Conservation (phyloP, 2,888 invertebrate genomes). For the Heliothis peltigera region DNA sequence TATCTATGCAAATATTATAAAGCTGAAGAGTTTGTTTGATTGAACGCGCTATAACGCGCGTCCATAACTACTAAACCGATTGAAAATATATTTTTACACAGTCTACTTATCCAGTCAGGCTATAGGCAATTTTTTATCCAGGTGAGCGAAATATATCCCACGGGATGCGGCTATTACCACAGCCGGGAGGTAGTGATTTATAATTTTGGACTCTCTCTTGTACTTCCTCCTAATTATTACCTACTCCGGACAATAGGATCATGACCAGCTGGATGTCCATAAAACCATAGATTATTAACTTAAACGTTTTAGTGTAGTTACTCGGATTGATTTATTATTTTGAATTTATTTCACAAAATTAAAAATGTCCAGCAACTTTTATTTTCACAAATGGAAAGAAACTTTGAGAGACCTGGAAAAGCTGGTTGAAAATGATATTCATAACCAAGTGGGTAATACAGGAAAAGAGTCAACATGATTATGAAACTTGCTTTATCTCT, state of each 20-base stretch:
- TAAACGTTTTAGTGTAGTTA: not conserved
- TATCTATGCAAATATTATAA: too few relatives aligned
- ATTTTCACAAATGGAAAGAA: conserved; percentile 76
- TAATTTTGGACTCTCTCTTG: too few relatives aligned
- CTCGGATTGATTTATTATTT: conserved; percentile 55
- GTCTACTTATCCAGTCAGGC: too few relatives aligned
- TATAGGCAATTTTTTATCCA: too few relatives aligned
- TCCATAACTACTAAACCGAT: too few relatives aligned
- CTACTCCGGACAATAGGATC: conserved; percentile 3
- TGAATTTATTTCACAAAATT: conserved; percentile 60
- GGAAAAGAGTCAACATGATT: not conserved
- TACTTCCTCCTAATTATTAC: not conserved
- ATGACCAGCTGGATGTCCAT: conserved; percentile 48
- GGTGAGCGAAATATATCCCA: too few relatives aligned
- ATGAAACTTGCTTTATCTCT: not conserved
- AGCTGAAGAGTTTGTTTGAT: too few relatives aligned
- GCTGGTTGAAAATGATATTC: conserved; percentile 68
- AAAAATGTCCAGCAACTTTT: conserved; percentile 80
- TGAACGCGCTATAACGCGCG: too few relatives aligned
- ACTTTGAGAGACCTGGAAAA: conserved; percentile 64
- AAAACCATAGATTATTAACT: conserved; percentile 4
- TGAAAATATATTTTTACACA: too few relatives aligned
- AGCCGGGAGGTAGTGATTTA: too few relatives aligned
- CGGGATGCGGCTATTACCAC: too few relatives aligned
- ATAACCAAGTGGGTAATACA: conserved; percentile 73